A percentile compares a stretch with the other conserved stretches of the same genome.
phyloP scores from a whole-genome alignment of 2,888 invertebrate genomes.

The Pristionchus maxplancki region DNA sequence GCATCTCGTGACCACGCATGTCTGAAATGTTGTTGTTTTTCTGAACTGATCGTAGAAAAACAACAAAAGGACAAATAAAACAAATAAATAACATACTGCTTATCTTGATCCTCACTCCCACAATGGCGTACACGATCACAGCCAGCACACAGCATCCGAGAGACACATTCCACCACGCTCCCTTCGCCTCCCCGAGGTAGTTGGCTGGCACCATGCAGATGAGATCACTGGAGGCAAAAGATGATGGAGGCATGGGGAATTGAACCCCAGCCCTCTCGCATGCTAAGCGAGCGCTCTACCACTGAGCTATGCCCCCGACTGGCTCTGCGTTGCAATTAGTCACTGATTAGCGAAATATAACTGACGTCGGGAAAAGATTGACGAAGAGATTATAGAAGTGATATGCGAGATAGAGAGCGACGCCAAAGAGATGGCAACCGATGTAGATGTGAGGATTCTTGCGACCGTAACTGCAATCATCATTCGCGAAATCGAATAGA shows the following conservation, averaged over 20 bases:
- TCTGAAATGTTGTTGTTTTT: not conserved
- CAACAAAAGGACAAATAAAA: not conserved
- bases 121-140: not conserved
- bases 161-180: conserved; percentile 5
- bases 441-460: not conserved
- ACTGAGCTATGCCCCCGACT: conserved; percentile 2
- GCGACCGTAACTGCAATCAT: not conserved
- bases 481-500: not conserved
- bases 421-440: not conserved
- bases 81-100: not conserved
- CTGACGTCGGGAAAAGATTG: conserved; percentile 9
- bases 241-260: conserved; percentile 3
- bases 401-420: not conserved
- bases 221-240: not conserved
- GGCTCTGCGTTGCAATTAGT: not conserved
- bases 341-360: not conserved
- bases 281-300: conserved; percentile 37
- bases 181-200: conserved; percentile 12
- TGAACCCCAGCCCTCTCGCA: conserved; percentile 43
- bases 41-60: not conserved
- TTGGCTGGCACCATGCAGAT: conserved; percentile 4
- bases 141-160: not conserved
- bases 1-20: conserved; percentile 18
- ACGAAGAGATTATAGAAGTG: conserved; percentile 6
- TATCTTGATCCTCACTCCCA: not conserved